Percentiles rank a stretch among this genome's conserved stretches.
Evolutionary conservation across 2,888 invertebrate genomes (phyloP).

Genomic region (Geophilus truncorum): DNA sequence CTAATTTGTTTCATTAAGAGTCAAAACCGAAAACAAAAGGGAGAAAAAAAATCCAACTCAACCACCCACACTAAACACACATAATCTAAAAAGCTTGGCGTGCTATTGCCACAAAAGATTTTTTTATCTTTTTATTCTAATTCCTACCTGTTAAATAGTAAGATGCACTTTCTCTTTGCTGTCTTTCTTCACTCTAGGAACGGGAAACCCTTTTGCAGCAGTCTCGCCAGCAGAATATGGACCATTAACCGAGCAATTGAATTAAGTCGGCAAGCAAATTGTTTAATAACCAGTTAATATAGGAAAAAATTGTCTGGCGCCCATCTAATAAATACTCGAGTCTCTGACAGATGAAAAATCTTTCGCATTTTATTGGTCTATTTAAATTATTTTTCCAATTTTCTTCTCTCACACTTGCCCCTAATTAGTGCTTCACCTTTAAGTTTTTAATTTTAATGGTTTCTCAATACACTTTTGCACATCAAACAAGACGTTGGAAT

Average conservation of each 20-base stretch:
- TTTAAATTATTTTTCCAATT: not conserved
- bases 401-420: not conserved
- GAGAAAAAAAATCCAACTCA: not conserved
- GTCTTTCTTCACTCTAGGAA: not conserved
- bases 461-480: not conserved
- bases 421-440: not conserved
- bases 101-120: not conserved
- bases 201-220: slow-evolving; percentile 9
- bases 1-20: slow-evolving; percentile 8
- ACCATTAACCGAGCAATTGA: slow-evolving; percentile 16
- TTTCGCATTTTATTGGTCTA: not conserved
- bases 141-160: not conserved
- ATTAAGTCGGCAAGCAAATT: slow-evolving; percentile 17
- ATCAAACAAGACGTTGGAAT: not conserved
- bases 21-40: not conserved
- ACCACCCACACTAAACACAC: not conserved
- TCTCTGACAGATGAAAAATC: slow-evolving; percentile 7
- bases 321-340: slow-evolving; percentile 6
- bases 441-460: not conserved
- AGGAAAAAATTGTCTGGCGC: slow-evolving; percentile 10
- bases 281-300: slow-evolving; percentile 18
- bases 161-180: slow-evolving; percentile 12
- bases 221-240: slow-evolving; percentile 10
- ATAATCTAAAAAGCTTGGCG: not conserved
- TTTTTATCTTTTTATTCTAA: not conserved